Evolutionary conservation across 92 coral and sea anemone species (phyloP).

Genomic region (Siderastrea siderea): DNA sequence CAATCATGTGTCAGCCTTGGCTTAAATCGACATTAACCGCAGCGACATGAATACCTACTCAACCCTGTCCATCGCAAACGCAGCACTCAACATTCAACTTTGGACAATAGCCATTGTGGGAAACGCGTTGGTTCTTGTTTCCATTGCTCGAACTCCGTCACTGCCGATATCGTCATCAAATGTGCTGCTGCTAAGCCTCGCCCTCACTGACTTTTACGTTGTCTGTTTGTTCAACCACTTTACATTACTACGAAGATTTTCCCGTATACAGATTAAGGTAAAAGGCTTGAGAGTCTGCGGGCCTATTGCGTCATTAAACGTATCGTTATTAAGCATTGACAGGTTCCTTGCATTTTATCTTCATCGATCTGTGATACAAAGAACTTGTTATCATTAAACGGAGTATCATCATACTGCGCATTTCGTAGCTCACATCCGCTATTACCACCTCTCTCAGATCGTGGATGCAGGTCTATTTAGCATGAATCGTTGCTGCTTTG

Average conservation of each 20-base stretch:
- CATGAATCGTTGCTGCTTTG: neutral
- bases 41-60: too few species aligned
- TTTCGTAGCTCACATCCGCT: neutral
- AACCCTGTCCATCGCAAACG: too few species aligned
- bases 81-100: neutral
- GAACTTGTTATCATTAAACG: neutral
- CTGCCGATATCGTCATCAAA: neutral
- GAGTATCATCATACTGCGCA: neutral
- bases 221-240: constrained; percentile 1
- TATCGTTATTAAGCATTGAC: neutral
- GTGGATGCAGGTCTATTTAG: neutral
- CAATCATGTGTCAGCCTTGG: too few species aligned
- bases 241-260: neutral
- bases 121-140: neutral
- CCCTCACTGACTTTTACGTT: neutral
- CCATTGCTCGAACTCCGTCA: neutral
- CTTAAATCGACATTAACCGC: too few species aligned
- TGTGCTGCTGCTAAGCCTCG: neutral
- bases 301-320: neutral
- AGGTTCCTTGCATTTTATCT: neutral
- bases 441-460: neutral
- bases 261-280: neutral
- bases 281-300: neutral
- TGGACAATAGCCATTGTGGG: neutral
- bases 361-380: constrained; percentile 5